Conservation (phyloP, 1,140 invertebrate genomes). For the Ptiloglossa arizonensis region DNA sequence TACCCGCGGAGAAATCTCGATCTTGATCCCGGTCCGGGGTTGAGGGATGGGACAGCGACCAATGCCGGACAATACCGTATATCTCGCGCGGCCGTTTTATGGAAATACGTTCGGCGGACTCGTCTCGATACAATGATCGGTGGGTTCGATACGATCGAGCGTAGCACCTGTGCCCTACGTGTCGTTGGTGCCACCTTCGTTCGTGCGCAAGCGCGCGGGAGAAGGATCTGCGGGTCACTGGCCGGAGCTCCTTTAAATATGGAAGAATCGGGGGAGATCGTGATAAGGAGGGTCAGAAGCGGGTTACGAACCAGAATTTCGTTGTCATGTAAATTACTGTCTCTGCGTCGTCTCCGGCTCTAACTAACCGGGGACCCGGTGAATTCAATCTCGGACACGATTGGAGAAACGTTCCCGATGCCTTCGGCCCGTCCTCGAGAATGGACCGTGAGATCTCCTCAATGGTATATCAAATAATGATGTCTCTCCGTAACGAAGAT, state of each 20-base stretch:
- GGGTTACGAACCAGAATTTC: slow-evolving; percentile 75
- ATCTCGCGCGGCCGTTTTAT: slow-evolving; percentile 65
- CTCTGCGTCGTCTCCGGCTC: slow-evolving; percentile 64
- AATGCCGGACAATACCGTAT: slow-evolving; percentile 66
- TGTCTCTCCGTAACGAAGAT: slow-evolving; percentile 42
- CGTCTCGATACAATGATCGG: slow-evolving; percentile 76
- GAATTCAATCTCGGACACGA: slow-evolving; percentile 55
- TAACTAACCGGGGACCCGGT: slow-evolving; percentile 55
- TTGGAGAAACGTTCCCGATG: slow-evolving; percentile 45
- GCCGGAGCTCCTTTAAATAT: slow-evolving; percentile 78
- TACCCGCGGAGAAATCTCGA: slow-evolving; percentile 60
- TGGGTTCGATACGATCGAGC: slow-evolving; percentile 75
- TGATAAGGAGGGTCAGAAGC: slow-evolving; percentile 77
- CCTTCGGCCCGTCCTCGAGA: slow-evolving; percentile 9
- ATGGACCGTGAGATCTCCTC: slow-evolving; percentile 47
- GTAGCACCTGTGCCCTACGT: slow-evolving; percentile 78
- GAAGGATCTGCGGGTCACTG: slow-evolving; percentile 74
- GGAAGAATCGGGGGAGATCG: slow-evolving; percentile 79
- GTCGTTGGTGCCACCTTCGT: slow-evolving; percentile 62
- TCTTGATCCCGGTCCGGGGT: slow-evolving; percentile 70
- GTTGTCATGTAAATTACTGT: slow-evolving; percentile 80
- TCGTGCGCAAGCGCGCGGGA: slow-evolving; percentile 31
- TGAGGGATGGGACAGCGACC: slow-evolving; percentile 55
- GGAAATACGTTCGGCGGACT: slow-evolving; percentile 61
- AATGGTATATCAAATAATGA: slow-evolving; percentile 57